These are phyloP conservation scores for Drosophila siamana DNA, from an alignment of 2,888 invertebrate genomes.

Conservation along the genomic window DNA sequence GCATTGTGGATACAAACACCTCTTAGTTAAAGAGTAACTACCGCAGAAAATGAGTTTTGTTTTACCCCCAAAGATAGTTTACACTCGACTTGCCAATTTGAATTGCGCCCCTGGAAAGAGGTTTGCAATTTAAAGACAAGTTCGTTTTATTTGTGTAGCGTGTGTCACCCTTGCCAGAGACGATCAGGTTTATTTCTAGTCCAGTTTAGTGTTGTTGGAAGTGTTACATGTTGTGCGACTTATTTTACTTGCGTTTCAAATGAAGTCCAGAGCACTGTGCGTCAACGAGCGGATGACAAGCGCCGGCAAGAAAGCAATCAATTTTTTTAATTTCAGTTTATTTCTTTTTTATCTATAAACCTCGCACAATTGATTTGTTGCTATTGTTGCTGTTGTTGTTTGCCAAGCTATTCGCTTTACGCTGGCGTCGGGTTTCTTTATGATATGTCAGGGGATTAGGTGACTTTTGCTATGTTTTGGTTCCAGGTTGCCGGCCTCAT, in stretches of 20 bases:
- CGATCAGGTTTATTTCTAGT: background rate
- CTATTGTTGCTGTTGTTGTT: constrained; percentile 31
- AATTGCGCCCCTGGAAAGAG: too few species aligned
- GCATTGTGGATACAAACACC: too few species aligned
- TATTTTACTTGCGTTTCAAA: constrained; percentile 19
- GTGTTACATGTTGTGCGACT: background rate
- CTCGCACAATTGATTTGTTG: constrained; percentile 38
- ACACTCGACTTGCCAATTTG: too few species aligned
- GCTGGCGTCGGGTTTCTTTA: constrained; percentile 39
- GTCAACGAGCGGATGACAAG: constrained; percentile 45
- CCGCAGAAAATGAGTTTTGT: too few species aligned
- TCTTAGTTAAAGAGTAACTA: too few species aligned
- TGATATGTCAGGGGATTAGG: constrained; percentile 38
- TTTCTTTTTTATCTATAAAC: constrained; percentile 37
- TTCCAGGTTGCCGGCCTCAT: background rate
- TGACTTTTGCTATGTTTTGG: constrained; percentile 25
- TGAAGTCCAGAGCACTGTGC: constrained; percentile 50
- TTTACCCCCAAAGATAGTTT: too few species aligned
- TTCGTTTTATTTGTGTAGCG: too few species aligned
- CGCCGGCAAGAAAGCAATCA: constrained; percentile 72
- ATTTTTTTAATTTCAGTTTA: constrained; percentile 63
- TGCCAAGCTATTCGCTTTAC: constrained; percentile 36
- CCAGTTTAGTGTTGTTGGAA: background rate
- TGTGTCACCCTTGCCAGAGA: too few species aligned
- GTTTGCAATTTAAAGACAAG: too few species aligned